Percentiles rank a stretch among this genome's conserved stretches.
Conservation (phyloP, 2,113 vertebrate species). For the Pteronura brasiliensis region DNA sequence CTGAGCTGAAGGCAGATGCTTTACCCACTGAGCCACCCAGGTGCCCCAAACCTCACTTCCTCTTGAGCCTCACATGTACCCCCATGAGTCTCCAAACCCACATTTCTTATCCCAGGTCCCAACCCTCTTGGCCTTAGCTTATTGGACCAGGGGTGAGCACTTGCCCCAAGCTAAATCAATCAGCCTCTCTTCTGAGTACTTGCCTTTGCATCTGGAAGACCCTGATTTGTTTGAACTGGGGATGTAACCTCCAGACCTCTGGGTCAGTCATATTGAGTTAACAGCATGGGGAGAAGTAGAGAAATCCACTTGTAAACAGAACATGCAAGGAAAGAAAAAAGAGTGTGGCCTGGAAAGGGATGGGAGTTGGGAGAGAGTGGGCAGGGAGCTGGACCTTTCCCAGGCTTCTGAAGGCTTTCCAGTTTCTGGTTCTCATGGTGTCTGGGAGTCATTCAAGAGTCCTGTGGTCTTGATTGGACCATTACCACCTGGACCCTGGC, state of each 20-base stretch:
- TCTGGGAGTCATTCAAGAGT: not conserved
- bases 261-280: not conserved
- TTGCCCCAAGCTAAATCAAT: not conserved
- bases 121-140: not conserved
- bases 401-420: not conserved
- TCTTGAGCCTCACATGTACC: not conserved
- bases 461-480: not conserved
- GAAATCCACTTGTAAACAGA: not conserved
- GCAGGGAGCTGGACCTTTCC: not conserved
- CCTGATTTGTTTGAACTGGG: not conserved
- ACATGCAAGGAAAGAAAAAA: not conserved
- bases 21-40: no score
- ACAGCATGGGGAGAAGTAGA: not conserved
- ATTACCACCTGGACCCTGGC: not conserved
- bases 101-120: not conserved
- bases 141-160: not conserved
- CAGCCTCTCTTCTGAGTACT: not conserved
- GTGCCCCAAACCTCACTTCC: not conserved
- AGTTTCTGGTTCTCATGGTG: not conserved
- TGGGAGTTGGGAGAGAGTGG: fast-evolving
- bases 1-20: no score
- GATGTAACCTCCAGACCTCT: not conserved
- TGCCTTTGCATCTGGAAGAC: not conserved
- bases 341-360: not conserved
- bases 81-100: not conserved